phyloP scores from a whole-genome alignment of 64 coral and sea anemone genomes.

The Stichodactyla mertensii region DNA sequence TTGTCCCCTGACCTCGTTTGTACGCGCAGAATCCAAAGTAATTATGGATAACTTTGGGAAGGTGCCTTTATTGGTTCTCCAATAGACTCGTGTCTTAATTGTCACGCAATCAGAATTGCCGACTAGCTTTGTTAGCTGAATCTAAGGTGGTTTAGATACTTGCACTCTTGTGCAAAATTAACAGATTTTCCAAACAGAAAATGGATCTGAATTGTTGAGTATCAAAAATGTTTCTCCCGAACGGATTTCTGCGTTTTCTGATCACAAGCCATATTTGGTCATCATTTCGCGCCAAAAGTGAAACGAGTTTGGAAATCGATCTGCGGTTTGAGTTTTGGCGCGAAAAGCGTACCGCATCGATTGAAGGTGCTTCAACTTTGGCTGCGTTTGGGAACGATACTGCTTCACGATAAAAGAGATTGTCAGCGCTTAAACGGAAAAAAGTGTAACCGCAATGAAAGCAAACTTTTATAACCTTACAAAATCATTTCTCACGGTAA shows the following conservation, averaged over 20 bases:
- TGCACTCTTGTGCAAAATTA: background rate
- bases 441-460: background rate
- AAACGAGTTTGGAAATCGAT: background rate
- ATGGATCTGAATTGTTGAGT: background rate
- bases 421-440: background rate
- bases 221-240: background rate
- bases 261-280: background rate
- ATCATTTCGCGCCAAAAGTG: background rate
- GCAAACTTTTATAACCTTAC: background rate
- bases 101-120: too few relatives aligned
- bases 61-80: background rate
- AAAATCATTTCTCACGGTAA: background rate
- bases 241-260: background rate
- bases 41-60: too few relatives aligned
- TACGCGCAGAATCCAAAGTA: too few relatives aligned
- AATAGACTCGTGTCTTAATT: background rate
- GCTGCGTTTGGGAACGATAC: background rate
- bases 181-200: background rate
- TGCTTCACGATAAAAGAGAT: background rate
- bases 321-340: background rate
- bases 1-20: too few relatives aligned
- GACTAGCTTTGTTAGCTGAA: too few relatives aligned
- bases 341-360: background rate
- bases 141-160: too few relatives aligned
- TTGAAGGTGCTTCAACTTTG: background rate